phyloP scores from a whole-genome alignment of 2,888 invertebrate species.

The Acronicta leporina region DNA sequence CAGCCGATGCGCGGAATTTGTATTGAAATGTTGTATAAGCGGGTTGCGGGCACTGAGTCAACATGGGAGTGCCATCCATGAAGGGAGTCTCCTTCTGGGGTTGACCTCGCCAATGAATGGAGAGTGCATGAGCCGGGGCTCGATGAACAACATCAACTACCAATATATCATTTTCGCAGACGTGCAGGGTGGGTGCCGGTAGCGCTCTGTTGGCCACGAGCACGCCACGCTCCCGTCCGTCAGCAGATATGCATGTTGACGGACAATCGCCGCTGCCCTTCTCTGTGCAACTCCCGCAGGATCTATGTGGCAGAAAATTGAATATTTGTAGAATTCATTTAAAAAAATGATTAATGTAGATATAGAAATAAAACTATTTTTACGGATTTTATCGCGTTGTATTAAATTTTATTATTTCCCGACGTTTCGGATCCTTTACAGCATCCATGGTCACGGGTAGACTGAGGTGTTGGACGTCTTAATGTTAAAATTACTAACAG shows the following conservation, averaged over 20 bases:
- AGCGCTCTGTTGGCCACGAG: constrained; percentile 91
- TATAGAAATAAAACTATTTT: neutral
- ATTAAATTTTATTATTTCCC: no score
- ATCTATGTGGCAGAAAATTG: constrained; percentile 72
- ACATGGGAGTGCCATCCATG: constrained; percentile 94
- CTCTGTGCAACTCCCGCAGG: constrained; percentile 91
- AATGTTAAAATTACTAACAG: no score
- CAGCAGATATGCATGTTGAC: constrained; percentile 90
- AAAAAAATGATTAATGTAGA: neutral
- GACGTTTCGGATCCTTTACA: no score
- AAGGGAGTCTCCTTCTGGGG: constrained; percentile 91
- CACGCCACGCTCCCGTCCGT: constrained; percentile 90
- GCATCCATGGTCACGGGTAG: no score
- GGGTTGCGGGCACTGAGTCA: constrained; percentile 93
- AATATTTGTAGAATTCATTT: constrained; percentile 1
- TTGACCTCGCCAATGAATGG: constrained; percentile 95
- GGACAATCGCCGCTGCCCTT: constrained; percentile 89
- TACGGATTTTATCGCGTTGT: no score
- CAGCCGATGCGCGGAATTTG: constrained; percentile 92
- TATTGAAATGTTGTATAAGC: constrained; percentile 93
- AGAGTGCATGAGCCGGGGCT: constrained; percentile 91
- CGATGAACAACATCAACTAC: constrained; percentile 93
- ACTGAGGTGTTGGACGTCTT: no score
- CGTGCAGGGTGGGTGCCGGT: constrained; percentile 91
- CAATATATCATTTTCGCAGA: constrained; percentile 93